A percentile compares a stretch with the other conserved stretches of the same genome.
These are phyloP conservation scores for Drosophila willistoni DNA, from an alignment of 1,140 invertebrate genomes.

Conservation along the genomic window DNA sequence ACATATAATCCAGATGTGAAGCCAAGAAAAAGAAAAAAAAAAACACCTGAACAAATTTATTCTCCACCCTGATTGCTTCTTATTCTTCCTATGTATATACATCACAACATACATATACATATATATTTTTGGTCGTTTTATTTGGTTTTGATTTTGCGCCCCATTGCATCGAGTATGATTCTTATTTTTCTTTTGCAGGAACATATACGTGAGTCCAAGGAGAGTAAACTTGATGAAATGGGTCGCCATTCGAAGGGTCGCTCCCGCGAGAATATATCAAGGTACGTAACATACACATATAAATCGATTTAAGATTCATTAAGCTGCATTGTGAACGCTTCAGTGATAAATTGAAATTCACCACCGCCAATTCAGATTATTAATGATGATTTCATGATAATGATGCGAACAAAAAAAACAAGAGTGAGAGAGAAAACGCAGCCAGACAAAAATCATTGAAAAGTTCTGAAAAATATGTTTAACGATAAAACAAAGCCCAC, in stretches of 20 bases:
- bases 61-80: neutral
- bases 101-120: neutral
- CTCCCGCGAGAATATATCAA: conserved; percentile 81
- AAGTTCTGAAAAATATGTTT: no score
- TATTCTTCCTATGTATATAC: neutral
- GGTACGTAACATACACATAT: conserved; percentile 61
- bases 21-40: no score
- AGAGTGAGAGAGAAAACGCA: neutral
- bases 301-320: conserved; percentile 24
- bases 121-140: neutral
- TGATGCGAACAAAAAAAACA: neutral
- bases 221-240: conserved; percentile 89
- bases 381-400: conserved; percentile 8
- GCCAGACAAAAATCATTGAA: no score
- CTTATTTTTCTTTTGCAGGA: conserved; percentile 85
- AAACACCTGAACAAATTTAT: no score
- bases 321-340: conserved; percentile 29
- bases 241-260: conserved; percentile 84
- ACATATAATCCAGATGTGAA: no score
- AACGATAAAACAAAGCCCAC: no score
- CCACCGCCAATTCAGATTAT: conserved; percentile 23
- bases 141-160: conserved; percentile 5
- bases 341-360: conserved; percentile 24
- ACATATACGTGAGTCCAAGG: conserved; percentile 90
- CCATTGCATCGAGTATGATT: conserved; percentile 29